These are phyloP conservation scores for Diadromus collaris DNA, from an alignment of 2,888 invertebrate genomes.

Conservation along the genomic window DNA sequence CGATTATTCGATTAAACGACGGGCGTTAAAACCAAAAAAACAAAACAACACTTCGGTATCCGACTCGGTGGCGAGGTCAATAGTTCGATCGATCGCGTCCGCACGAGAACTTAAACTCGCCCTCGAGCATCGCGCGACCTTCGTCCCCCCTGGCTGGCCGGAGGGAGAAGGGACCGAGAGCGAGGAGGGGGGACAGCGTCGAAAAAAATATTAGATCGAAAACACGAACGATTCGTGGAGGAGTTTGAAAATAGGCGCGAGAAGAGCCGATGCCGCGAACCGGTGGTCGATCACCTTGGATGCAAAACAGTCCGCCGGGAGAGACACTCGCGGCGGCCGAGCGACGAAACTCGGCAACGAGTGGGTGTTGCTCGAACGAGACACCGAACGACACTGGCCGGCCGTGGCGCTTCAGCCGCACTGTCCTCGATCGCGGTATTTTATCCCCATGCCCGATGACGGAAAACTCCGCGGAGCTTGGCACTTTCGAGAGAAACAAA, in stretches of 20 bases:
- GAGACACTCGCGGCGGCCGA: too few relatives aligned
- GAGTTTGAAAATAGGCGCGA: background rate
- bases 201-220: slow-evolving; percentile 4
- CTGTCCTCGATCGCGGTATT: background rate
- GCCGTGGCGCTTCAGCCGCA: slow-evolving; percentile 14
- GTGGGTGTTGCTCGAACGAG: slow-evolving; percentile 51
- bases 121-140: slow-evolving; percentile 16
- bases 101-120: background rate
- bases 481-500: background rate
- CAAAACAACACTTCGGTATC: background rate
- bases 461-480: background rate
- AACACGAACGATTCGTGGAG: background rate
- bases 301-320: slow-evolving; percentile 9
- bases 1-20: background rate
- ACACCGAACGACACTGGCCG: slow-evolving; percentile 57
- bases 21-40: background rate
- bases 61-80: background rate
- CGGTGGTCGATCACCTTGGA: slow-evolving; percentile 32
- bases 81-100: too few relatives aligned
- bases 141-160: background rate
- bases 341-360: slow-evolving; percentile 19
- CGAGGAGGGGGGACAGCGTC: background rate
- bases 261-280: background rate
- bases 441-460: background rate
- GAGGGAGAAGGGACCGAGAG: background rate